These are phyloP conservation scores for Fistularia commersonii DNA, from an alignment of 2,797 vertebrate genomes.

Conservation along the genomic window DNA sequence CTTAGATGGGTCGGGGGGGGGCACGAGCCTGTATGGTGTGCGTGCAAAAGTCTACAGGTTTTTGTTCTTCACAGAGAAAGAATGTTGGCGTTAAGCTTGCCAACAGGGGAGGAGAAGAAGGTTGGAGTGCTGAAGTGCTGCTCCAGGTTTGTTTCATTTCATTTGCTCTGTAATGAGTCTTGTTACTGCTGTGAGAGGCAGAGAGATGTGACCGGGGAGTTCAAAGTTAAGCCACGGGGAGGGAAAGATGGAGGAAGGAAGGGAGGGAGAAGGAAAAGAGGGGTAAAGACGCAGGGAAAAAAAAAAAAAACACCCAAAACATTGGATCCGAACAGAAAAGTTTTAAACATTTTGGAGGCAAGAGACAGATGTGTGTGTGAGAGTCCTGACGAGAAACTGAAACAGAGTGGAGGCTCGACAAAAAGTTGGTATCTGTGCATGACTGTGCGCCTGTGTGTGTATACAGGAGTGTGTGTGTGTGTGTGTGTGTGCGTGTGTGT, in stretches of 20 bases:
- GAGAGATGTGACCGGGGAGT: conserved; percentile 61
- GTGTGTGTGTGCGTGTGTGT: conserved; percentile 60
- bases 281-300: conserved; percentile 16
- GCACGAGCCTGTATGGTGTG: conserved; percentile 3
- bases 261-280: conserved; percentile 20
- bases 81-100: conserved; percentile 53
- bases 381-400: conserved; percentile 49
- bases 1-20: conserved; percentile 15
- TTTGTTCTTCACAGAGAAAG: conserved; percentile 48
- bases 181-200: conserved; percentile 57
- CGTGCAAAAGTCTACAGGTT: conserved; percentile 27
- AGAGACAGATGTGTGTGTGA: conserved; percentile 10
- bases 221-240: conserved; percentile 61
- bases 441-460: conserved; percentile 57
- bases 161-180: conserved; percentile 65
- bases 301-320: not conserved
- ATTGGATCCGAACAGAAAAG: conserved; percentile 41
- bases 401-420: conserved; percentile 48
- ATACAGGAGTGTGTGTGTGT: conserved; percentile 29
- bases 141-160: conserved; percentile 65
- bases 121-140: conserved; percentile 53
- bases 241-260: conserved; percentile 17
- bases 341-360: conserved; percentile 35
- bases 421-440: conserved; percentile 67
- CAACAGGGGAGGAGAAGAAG: conserved; percentile 40